Evolutionary conservation across 2,113 vertebrate species (phyloP).

Genomic region (Gulo gulo): DNA sequence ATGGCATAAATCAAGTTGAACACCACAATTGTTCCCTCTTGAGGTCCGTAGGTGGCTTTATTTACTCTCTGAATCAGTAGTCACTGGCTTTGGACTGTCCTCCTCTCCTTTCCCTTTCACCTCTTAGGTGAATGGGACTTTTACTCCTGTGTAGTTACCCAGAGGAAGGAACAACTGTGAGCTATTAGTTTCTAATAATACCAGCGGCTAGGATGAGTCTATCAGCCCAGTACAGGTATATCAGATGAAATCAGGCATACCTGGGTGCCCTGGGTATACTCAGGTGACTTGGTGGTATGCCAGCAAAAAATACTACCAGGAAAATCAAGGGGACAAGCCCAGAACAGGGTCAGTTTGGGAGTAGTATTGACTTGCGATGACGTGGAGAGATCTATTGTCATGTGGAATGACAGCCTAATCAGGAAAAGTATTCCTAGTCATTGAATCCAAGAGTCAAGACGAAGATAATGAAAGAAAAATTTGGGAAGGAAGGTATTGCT

Average conservation of each 20-base stretch:
- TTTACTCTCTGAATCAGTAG: fast-evolving
- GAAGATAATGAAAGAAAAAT: background rate
- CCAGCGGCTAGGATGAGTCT: background rate
- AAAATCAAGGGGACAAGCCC: background rate
- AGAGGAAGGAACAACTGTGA: background rate
- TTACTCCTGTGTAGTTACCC: background rate
- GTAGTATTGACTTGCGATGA: background rate
- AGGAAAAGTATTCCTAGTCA: background rate
- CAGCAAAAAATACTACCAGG: background rate
- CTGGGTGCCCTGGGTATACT: background rate
- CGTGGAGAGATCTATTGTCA: background rate
- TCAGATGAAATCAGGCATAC: background rate
- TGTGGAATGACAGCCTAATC: background rate
- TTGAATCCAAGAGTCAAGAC: background rate
- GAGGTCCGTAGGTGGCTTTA: background rate
- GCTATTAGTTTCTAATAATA: background rate
- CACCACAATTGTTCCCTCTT: background rate
- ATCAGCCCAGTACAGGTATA: background rate
- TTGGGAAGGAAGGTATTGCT: background rate
- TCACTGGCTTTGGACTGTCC: background rate
- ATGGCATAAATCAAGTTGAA: no score
- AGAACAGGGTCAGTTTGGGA: background rate
- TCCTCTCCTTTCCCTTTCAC: fast-evolving
- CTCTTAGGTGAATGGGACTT: background rate
- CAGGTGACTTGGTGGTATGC: background rate